Base-by-base conservation (phyloP, 2,797 vertebrate genomes). In the Champsocephalus gunnari region DNA sequence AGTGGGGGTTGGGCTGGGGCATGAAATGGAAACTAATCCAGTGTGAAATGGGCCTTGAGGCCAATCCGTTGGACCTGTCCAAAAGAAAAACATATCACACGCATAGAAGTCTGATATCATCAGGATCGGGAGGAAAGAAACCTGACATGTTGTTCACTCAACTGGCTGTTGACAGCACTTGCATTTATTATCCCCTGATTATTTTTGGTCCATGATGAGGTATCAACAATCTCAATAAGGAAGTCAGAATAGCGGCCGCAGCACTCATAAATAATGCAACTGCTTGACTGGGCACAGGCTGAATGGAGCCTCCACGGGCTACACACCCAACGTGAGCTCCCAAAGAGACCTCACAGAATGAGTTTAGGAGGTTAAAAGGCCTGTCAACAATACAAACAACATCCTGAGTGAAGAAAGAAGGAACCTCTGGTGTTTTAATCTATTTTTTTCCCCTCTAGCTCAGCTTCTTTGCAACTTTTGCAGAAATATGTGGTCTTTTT, bases 221-320 rank as follows among this genome's bases (percentile, higher is more conserved):
- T 92, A 90, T 92, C 87, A 92, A 91, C 92, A 90, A 86, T 89
- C 82, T 88, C 88, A 85, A 91, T 78, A 84, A 87, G 66, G 73
- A 78, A 90, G 83, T 85, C 80, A 69, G 83, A 86, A 87, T 81
- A 92, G 83, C 88, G 90, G 89, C 66, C 84, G 21, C 66, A 66
- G 41, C 66, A 62, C 84, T 94, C 93, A 94, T 95, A 93, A 94
- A 95, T 96, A 94, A 95, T 95, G 94, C 93, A 95, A 77, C 77
- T 87, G 84, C 88, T 92, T 88, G 89, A 89, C 87, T 89, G 84
- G 87, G 90, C 88, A 73, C 72, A 76, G 84, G 75, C 87, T 92
- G 89, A 92, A 92, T 92, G 90, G 92, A 87, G 89, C 74, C 92
- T 91, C 89, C 72, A 88, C 62, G 81, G 79, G 74, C 81, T 74